These are phyloP conservation scores for Neolamprologus ventralis DNA, from an alignment of 2,113 vertebrate genomes.

Conservation along the genomic window DNA sequence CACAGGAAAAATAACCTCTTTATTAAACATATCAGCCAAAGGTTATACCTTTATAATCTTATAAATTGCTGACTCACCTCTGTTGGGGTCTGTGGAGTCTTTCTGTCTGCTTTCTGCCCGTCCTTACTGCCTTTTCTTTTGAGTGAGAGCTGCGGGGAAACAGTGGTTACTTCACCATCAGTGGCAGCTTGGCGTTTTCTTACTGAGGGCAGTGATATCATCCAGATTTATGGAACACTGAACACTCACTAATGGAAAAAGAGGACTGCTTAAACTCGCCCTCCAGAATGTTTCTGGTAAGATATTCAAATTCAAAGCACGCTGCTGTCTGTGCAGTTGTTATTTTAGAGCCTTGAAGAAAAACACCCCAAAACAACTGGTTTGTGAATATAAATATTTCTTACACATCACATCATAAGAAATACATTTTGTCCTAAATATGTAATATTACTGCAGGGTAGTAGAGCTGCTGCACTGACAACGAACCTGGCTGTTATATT, in stretches of 20 bases:
- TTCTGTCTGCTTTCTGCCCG: conserved; percentile 86
- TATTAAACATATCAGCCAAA: neutral
- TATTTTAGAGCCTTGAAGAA: neutral
- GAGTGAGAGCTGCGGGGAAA: conserved; percentile 78
- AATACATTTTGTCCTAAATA: neutral
- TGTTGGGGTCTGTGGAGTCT: conserved; percentile 79
- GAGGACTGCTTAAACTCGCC: neutral
- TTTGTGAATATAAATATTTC: neutral
- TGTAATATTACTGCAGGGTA: neutral
- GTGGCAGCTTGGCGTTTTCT: neutral
- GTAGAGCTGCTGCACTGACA: neutral
- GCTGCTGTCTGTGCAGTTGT: neutral
- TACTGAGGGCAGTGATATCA: conserved; percentile 19
- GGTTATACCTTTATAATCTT: neutral
- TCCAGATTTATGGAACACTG: neutral
- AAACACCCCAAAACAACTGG: neutral
- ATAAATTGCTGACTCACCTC: conserved; percentile 74
- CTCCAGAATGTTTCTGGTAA: neutral
- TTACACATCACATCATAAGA: neutral
- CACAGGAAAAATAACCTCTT: neutral
- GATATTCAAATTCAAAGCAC: neutral
- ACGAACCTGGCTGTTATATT: neutral
- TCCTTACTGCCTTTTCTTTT: conserved; percentile 97
- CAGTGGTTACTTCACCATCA: conserved; percentile 3
- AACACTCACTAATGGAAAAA: conserved; percentile 4